Conservation (phyloP, 2,113 vertebrate species). For the Osmerus mordax region DNA sequence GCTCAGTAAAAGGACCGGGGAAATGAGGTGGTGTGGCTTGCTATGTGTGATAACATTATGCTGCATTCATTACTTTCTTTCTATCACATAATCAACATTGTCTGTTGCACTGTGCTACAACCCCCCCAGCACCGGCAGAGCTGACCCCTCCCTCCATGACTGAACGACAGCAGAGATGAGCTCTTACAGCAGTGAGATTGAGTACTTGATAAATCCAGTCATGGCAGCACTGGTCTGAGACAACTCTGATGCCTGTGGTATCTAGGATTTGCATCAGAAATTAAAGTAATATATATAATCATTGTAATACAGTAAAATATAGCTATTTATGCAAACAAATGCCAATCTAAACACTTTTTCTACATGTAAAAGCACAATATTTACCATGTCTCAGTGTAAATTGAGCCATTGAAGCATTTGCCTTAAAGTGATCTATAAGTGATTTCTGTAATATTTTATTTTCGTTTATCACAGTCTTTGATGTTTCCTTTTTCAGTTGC, state of each 20-base stretch:
- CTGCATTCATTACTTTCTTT: slow-evolving; percentile 49
- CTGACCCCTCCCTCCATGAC: slow-evolving; percentile 49
- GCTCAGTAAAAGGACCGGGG: slow-evolving; percentile 60
- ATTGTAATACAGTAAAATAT: slow-evolving; percentile 21
- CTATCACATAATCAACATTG: slow-evolving; percentile 34
- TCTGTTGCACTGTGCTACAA: slow-evolving; percentile 73
- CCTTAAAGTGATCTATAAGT: slow-evolving; percentile 27
- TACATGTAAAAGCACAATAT: slow-evolving; percentile 9
- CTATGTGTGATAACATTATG: slow-evolving; percentile 49
- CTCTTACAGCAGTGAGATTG: slow-evolving; percentile 43
- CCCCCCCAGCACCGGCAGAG: slow-evolving; percentile 62
- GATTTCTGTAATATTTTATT: slow-evolving; percentile 5
- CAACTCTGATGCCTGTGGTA: slow-evolving; percentile 41
- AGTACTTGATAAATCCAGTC: slow-evolving; percentile 46
- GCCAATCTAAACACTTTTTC: slow-evolving; percentile 10
- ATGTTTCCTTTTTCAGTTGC: slow-evolving; percentile 6
- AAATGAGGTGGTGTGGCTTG: slow-evolving; percentile 40
- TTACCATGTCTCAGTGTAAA: slow-evolving; percentile 23
- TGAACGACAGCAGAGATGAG: slow-evolving; percentile 47
- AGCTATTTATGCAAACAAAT: slow-evolving; percentile 7
- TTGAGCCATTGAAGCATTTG: slow-evolving; percentile 25
- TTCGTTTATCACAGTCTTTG: background rate
- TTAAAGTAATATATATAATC: slow-evolving; percentile 21
- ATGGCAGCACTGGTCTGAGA: slow-evolving; percentile 44
- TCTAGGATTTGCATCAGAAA: slow-evolving; percentile 27